Base-by-base conservation (phyloP, 1,140 invertebrate genomes). In the Meloidogyne floridensis region DNA sequence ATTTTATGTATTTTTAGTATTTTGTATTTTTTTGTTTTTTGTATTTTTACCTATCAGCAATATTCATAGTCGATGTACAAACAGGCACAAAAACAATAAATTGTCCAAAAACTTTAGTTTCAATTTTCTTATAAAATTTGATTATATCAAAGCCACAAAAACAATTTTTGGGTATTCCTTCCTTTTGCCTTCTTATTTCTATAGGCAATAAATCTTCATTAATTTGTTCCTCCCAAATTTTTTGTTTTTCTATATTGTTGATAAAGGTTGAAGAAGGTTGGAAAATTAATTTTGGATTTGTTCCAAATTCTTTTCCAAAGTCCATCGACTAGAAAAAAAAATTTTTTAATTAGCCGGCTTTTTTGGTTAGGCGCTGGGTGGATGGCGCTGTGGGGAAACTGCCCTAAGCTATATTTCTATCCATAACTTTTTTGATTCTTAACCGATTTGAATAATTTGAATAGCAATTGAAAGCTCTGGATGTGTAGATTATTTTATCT, bases 61-160 rank as follows among this genome's bases (percentile, higher is more conserved):
- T 90, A 76, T 93, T 87, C 93, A 95, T 94, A 0, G 95, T 94
- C 4, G 94, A 94, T 20, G 93, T 92, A 80, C 96, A 91, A 43
- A 95, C 92, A 81, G 95, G 94, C 42, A 93, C 92, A 91, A 95
- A 96, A 80, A 97, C 93, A 0, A 96, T 93, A 53, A 95, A 91
- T 32, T 94, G 93, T 8, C 96, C 96, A 20, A 97, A 88, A 53
- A 92, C 88, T 77, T 93, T 92, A 0, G 95, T 94, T 82, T 92
- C 92, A 11, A 97, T 72, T 10, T 47, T 42, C 2, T 74, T n/a
- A 56, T 86, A 88, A 80, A 87, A 88, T 10, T 15, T 43, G 8
- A 81, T 73, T 15, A 74, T 42, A 53, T 88, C 84, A 73, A 89
- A 88, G 15, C 80, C 43, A 15, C 47, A 18, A 20, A 53, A 54